Base-by-base conservation (phyloP, 2,888 invertebrate genomes). In the Pseudoips prasinana region DNA sequence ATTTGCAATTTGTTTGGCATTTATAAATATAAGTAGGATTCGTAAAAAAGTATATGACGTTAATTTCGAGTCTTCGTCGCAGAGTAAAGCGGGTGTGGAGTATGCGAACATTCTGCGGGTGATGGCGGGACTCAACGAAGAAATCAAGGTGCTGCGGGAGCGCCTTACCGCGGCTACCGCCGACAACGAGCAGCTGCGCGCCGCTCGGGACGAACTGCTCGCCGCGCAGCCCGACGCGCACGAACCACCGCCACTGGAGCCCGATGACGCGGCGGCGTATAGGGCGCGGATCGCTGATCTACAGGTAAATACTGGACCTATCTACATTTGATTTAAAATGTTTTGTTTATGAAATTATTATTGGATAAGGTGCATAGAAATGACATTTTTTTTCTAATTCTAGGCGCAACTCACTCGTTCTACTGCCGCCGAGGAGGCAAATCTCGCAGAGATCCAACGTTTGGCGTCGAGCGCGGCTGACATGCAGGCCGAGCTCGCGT, bases 361-460 rank as follows among this genome's bases (percentile, higher is more conserved):
- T n/a, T n/a, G n/a, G n/a, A n/a, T n/a, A n/a, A n/a, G n/a, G n/a
- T n/a, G n/a, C n/a, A n/a, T n/a, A n/a, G n/a, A n/a, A n/a, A n/a
- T n/a, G n/a, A n/a, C n/a, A n/a, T n/a, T 20, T n/a, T 2, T 20
- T 20, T 20, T n/a, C 20, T n/a, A 3, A 17, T 63, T 54, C 1
- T 58, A 88, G 87, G 80, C 80, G 3, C 84, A 86, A 48, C 63
- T 88, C 6, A 60, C 72, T 1, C 77, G 82, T 9, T 73, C 83
- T 61, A 82, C 86, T 33, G 90, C 83, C 25, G 74, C 91, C 25
- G 91, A 91, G 59, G 90, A 91, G 53, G 88, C 90, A 42, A 88
- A 89, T 58, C 76, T 90, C 41, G 89, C 89, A 11, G 91, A 91
- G 59, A 90, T 91, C 41, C 90, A 90, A 69, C 89, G 91, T 51